Evolutionary conservation across 2,888 invertebrate species (phyloP), one percentile per base, ranked within the genome.

Genomic region (Pterostichus madidus): DNA sequence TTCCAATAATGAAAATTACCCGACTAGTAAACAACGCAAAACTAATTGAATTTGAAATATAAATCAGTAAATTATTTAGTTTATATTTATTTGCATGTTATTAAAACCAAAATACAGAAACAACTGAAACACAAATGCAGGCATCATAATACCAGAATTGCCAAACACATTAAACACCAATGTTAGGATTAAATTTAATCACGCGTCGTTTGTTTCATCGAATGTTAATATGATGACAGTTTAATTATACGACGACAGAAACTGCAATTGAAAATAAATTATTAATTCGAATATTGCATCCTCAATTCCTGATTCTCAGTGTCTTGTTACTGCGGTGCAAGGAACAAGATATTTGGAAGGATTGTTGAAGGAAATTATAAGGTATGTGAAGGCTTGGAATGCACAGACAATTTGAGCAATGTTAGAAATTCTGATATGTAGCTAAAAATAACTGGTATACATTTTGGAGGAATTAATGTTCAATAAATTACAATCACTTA

Each of bases 141-240:
- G 10, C 2, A 56, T 56, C 24, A 24, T 56, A 6, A 17, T 59
- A 31, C 24, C 31, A 31, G 10, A 24, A 59, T 8, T 24, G 53
- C 11, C 31, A 17, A 31, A 59, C 24, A 24, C 24, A 64, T 32
- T 64, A 64, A 64, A 64, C 64, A 35, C 31, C 39, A 64, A 31
- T 39, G 61, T 61, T 61, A 64, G 64, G 35, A 32, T 13, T 64
- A 32, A 64, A 32, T 64, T 0, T 64, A 64, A 64, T 64, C 64
- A 13, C 7, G 5, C 32, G 35, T 24, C n/a, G 32, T n/a, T 13
- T 64, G 39, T 64, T 64, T 35, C 64, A 64, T 15, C 32, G 15
- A 64, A 15, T 64, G 64, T 64, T 64, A 35, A 64, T 64, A n/a
- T 35, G 13, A 15, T 13, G 11, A 32, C 39, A 64, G 35, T 35